Evolutionary conservation across 2,797 vertebrate species (phyloP).

Genomic region (Microctenopoma lineatum): DNA sequence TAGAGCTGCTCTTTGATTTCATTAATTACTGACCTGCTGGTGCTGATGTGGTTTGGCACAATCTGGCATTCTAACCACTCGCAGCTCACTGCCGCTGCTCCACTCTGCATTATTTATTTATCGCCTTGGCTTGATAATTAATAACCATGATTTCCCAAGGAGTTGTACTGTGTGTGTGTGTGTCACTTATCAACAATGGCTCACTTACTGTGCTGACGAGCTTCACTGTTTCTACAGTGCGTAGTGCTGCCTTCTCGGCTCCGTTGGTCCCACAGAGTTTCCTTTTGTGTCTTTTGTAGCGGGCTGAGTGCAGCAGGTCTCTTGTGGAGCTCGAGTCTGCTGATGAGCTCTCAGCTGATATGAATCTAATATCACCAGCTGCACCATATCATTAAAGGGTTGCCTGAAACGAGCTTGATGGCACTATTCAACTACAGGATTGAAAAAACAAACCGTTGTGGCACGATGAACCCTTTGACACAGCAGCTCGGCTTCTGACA

Average conservation of each 20-base stretch:
- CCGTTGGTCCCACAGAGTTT: not conserved
- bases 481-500: not conserved
- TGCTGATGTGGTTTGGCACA: constrained; percentile 54
- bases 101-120: constrained; percentile 72
- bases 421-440: constrained; percentile 3
- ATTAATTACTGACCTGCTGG: constrained; percentile 76
- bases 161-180: constrained; percentile 14
- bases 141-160: constrained; percentile 62
- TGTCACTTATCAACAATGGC: constrained; percentile 23
- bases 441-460: not conserved
- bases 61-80: constrained; percentile 63
- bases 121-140: constrained; percentile 62
- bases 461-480: not conserved
- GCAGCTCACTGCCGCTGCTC: constrained; percentile 38
- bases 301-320: constrained; percentile 21
- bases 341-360: constrained; percentile 61
- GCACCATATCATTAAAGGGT: constrained; percentile 40
- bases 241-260: not conserved
- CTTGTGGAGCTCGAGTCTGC: constrained; percentile 25
- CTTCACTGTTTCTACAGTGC: not conserved
- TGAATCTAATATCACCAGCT: constrained; percentile 47
- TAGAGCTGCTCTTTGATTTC: constrained; percentile 74
- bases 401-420: constrained; percentile 18
- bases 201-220: not conserved
- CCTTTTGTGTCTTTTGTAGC: constrained; percentile 9